Evolutionary conservation across 2,888 invertebrate species (phyloP).

Genomic region (Elgonia sp.): DNA sequence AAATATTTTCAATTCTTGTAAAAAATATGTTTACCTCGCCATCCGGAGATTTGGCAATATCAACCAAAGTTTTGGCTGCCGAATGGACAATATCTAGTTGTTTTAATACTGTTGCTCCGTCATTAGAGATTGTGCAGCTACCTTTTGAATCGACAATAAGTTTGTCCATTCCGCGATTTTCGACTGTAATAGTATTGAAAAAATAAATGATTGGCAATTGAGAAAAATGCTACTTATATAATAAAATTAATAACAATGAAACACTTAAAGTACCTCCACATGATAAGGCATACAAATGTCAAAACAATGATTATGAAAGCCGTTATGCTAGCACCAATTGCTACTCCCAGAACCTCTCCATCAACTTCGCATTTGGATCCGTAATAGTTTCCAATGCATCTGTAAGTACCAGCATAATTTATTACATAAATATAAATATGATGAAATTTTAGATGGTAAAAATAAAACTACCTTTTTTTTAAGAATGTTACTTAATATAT

Average conservation of each 20-base stretch:
- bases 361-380: slow-evolving; percentile 96
- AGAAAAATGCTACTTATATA: too few species aligned
- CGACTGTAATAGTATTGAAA: slow-evolving; percentile 89
- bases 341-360: slow-evolving; percentile 96
- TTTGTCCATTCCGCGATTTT: too few species aligned
- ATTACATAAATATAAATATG: too few species aligned
- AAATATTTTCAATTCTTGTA: too few species aligned
- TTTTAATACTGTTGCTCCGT: too few species aligned
- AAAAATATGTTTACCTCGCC: too few species aligned
- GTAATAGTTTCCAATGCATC: slow-evolving; percentile 95
- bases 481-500: slow-evolving; percentile 87
- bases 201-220: neutral
- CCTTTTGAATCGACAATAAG: too few species aligned
- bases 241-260: neutral
- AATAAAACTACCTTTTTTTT: neutral
- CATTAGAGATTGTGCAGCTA: too few species aligned
- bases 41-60: too few species aligned
- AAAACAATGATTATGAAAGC: slow-evolving; percentile 96
- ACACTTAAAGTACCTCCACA: slow-evolving; percentile 92
- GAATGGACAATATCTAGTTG: too few species aligned
- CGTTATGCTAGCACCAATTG: slow-evolving; percentile 95
- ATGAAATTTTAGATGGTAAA: neutral
- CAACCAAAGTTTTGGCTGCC: too few species aligned
- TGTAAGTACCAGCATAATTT: too few species aligned
- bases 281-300: slow-evolving; percentile 94